Base-by-base conservation (phyloP, 2,113 vertebrate species). In the Corydoras sp. region DNA sequence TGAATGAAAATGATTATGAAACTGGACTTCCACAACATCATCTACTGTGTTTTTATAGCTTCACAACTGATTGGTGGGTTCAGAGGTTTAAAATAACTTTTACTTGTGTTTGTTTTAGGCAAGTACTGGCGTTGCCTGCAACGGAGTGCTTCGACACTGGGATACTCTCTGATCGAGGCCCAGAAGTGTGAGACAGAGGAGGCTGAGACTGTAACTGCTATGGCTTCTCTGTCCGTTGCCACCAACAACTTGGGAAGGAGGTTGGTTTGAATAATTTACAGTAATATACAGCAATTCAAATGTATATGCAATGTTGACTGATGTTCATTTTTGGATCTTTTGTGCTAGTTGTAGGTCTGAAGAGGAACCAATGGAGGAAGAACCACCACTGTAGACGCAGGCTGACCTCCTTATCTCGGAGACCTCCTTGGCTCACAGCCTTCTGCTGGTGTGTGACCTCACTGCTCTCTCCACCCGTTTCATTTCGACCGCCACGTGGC, bases 341-440 rank as follows among this genome's bases (percentile, higher is more conserved):
- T 48, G 54, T 61, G 50, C 50, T 31, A n/a, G 61, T 29, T 59
- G 0, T 86, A 98, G 96, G 75, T 79, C 91, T 0, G 92, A 95
- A 13, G 95, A 97, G 60, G 96, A 98, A 56, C 96, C 96, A 5
- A 98, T 98, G 96, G 95, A 98, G 77, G 94, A 96, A 80, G 96
- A 97, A 73, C 90, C 90, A 71, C 91, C 92, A 2, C 89, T 98
- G 94, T 97, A 97, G 92, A 88, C 76, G 64, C 72, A 79, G 73
- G 81, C 13, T 58, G 55, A 69, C 50, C 62, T 54, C 51, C 49
- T 55, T 69, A 18, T 30, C 56, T 74, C 58, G 72, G 76, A 65
- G 75, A 76, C 82, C 72, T 88, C 76, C 80, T 90, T 76, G 77
- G 77, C 79, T 83, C 72, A 69, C 63, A 74, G 73, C 75, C 73